Base-by-base conservation (phyloP, 1,140 invertebrate species). In the Heliothis virescens region DNA sequence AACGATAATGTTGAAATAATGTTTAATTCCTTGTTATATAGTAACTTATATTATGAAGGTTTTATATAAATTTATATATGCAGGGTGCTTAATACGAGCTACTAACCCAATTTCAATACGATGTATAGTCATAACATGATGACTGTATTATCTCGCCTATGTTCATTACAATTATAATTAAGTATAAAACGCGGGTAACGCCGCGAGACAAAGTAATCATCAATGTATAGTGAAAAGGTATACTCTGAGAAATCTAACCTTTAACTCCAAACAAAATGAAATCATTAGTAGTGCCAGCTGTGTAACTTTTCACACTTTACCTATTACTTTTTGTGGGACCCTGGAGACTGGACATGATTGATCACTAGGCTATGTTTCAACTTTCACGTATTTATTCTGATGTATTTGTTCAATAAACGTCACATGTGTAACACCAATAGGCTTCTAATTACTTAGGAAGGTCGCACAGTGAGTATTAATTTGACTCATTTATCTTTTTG, bases 291-390 rank as follows among this genome's bases (percentile, higher is more conserved):
- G 34, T 9, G 15, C n/a, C 62, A 47, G 12, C 63, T 67, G n/a
- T 50, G n/a, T 50, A 67, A 72, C 50, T 72, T 53, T 71, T 55
- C 67, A 48, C 67, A 34, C 67, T 72, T 72, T 52, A 72, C 67
- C 67, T 55, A 55, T 72, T 29, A 55, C 26, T 72, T 72, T 65
- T 72, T 55, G 50, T 34, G 52, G 48, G 12, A 55, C 52, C 26
- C 13, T n/a, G 11, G 50, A 55, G 62, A 55, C 52, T 72, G 50
- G 11, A 29, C 52, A 69, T 72, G 67, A 72, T 72, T 72, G 50
- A 72, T 72, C 29, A 55, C 67, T 21, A 29, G 1, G 15, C 50
- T 16, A 55, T 34, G 67, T 72, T 55, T 26, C 9, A 55, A 72
- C 67, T 72, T 72, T 26, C 52, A 0, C 26, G 18, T 71, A 34